A percentile compares a stretch with the other conserved stretches of the same genome.
phyloP scores from a whole-genome alignment of 2,888 invertebrate genomes.

The Lasius fuliginosus region DNA sequence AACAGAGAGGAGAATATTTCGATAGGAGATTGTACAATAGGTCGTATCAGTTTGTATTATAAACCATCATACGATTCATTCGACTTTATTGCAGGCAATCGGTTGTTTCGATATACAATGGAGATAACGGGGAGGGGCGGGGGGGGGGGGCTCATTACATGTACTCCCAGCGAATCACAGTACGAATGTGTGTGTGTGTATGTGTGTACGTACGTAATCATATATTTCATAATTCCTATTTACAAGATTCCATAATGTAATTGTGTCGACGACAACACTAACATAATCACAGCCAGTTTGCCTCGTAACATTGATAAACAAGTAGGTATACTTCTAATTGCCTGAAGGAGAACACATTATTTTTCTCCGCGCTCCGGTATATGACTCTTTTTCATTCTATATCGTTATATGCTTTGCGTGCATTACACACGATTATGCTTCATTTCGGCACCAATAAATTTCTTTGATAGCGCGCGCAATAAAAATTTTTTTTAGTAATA shows the following conservation, averaged over 20 bases:
- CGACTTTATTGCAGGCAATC: constrained; percentile 79
- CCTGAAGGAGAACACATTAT: constrained; percentile 61
- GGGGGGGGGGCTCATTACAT: constrained; percentile 53
- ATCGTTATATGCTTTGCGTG: constrained; percentile 12
- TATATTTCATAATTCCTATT: constrained; percentile 71
- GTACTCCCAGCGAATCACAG: constrained; percentile 74
- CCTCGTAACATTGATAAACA: constrained; percentile 80
- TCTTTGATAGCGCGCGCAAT: not conserved
- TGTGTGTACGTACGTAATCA: constrained; percentile 64
- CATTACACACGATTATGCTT: not conserved
- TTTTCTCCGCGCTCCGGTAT: constrained; percentile 36
- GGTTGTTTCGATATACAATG: constrained; percentile 78
- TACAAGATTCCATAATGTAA: constrained; percentile 70
- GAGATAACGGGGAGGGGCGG: constrained; percentile 56
- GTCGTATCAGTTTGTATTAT: constrained; percentile 32
- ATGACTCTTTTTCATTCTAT: constrained; percentile 2
- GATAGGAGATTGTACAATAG: constrained; percentile 7
- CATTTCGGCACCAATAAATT: constrained; percentile 23
- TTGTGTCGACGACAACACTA: constrained; percentile 79
- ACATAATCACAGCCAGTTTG: constrained; percentile 85
- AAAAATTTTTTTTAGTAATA: not conserved
- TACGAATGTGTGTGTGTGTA: constrained; percentile 61
- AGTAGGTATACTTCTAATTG: constrained; percentile 72
- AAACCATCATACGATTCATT: constrained; percentile 58
- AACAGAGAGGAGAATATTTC: constrained; percentile 12